Base-by-base conservation (phyloP, 2,797 vertebrate species). In the Anguilla pacifica region DNA sequence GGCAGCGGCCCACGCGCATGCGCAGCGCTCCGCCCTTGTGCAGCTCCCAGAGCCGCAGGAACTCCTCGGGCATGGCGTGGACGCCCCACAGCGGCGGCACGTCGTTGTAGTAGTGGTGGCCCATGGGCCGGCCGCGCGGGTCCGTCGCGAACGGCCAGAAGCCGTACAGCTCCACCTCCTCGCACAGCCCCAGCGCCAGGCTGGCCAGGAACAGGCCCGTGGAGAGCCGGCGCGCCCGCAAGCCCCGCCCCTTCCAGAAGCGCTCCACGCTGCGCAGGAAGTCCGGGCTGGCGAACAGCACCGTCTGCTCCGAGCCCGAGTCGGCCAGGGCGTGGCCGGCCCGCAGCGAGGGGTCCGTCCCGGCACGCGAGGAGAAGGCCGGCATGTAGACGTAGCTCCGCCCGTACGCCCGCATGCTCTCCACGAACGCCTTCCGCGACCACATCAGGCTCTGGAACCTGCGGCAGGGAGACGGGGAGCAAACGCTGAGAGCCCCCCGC, bases 21-120 rank as follows among this genome's bases (percentile, higher is more conserved):
- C 96, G 96, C 84, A 99, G 91, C 0, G 96, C 93, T 0, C 99
- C 99, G 0, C 94, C 97, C 95, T 98, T 98, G 92, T 99, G 98
- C 35, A 99, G 96, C 11, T 97, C 96, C 99, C 98, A 99, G 28
- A 99, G 97, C 91, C 98, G 98, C 35, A 99, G 94, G 46, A 99
- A 99, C 92, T 99, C 99, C 93, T 99, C 98, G 0, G 98, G 98
- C 99, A 99, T 99, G 91, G 98, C 97, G 0, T 99, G 99, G 95
- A 98, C 98, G 79, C 97, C 97, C 0, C 96, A 97, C 84, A 96
- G 96, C 0, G 98, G 99, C 92, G 97, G 93, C 85, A 98, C 96
- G 46, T 99, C 98, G 93, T 99, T 98, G 6, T 99, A 99, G 94
- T 99, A 99, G 84, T 99, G 99, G 87, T 99, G 98, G 93, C 98